A percentile compares a stretch with the other conserved stretches of the same genome.
These are phyloP conservation scores for Maconellicoccus hirsutus DNA, from an alignment of 1,140 invertebrate genomes.

Conservation along the genomic window DNA sequence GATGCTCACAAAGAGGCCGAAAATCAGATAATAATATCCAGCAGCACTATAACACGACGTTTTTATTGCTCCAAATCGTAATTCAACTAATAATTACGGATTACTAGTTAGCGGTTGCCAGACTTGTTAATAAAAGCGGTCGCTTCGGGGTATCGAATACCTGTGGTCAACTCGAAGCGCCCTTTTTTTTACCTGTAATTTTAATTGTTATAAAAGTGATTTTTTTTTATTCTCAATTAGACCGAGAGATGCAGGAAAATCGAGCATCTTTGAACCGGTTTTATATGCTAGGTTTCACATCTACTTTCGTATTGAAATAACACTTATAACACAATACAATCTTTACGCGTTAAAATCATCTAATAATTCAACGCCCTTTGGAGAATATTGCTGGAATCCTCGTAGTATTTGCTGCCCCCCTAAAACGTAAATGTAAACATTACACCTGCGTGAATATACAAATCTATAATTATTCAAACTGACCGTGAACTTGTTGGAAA, in stretches of 20 bases:
- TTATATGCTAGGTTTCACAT: neutral
- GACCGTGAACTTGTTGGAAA: neutral
- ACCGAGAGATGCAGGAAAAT: neutral
- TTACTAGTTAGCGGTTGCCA: neutral
- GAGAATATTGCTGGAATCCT: neutral
- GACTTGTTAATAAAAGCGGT: neutral
- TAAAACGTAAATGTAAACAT: neutral
- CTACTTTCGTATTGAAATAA: neutral
- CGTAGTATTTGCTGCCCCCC: neutral
- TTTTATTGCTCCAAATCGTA: constrained; percentile 1
- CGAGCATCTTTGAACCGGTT: neutral
- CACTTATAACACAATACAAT: neutral
- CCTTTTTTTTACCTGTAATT: neutral
- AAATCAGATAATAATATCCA: neutral
- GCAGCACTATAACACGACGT: neutral
- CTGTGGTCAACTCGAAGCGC: neutral
- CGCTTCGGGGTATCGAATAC: neutral
- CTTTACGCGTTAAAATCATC: too few relatives aligned
- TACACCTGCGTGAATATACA: neutral
- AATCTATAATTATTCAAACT: neutral
- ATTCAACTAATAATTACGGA: neutral
- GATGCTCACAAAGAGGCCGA: neutral
- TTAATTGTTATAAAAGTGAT: neutral
- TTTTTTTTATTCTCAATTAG: too few relatives aligned
- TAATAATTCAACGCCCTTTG: too few relatives aligned